A percentile compares a stretch with the other conserved stretches of the same genome.
phyloP scores from a whole-genome alignment of 2,113 vertebrate genomes.

The Carassius auratus region DNA sequence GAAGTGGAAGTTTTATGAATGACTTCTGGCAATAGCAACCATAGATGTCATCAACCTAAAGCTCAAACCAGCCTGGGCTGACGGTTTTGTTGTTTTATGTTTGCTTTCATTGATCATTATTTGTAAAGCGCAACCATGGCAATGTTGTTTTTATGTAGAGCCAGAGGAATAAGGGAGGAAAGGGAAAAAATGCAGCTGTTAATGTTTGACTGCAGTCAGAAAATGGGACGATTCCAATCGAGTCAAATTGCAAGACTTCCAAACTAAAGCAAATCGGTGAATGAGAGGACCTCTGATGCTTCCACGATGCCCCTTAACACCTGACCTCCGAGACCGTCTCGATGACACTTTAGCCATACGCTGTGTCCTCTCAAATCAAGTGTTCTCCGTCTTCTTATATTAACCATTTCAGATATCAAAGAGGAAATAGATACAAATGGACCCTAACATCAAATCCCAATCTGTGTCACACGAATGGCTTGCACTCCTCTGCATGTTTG shows the following conservation, averaged over 20 bases:
- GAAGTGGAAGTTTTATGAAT: constrained; percentile 10
- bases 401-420: background rate
- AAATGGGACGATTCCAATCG: background rate
- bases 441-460: constrained; percentile 6
- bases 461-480: background rate
- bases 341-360: background rate
- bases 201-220: background rate
- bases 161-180: constrained; percentile 4
- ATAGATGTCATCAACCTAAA: constrained; percentile 26
- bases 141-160: constrained; percentile 25
- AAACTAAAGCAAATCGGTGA: constrained; percentile 3
- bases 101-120: constrained; percentile 38
- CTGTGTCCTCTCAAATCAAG: background rate
- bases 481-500: constrained; percentile 6
- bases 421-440: background rate
- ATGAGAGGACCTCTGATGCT: background rate
- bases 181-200: constrained; percentile 5
- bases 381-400: background rate
- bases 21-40: constrained; percentile 16
- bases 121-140: constrained; percentile 34
- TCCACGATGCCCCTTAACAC: background rate
- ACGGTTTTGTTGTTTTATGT: constrained; percentile 36
- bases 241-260: background rate
- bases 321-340: constrained; percentile 17
- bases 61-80: constrained; percentile 4